A percentile compares a stretch with the other conserved stretches of the same genome.
Evolutionary conservation across 2,888 invertebrate genomes (phyloP).

Genomic region (Chrysolina americana): DNA sequence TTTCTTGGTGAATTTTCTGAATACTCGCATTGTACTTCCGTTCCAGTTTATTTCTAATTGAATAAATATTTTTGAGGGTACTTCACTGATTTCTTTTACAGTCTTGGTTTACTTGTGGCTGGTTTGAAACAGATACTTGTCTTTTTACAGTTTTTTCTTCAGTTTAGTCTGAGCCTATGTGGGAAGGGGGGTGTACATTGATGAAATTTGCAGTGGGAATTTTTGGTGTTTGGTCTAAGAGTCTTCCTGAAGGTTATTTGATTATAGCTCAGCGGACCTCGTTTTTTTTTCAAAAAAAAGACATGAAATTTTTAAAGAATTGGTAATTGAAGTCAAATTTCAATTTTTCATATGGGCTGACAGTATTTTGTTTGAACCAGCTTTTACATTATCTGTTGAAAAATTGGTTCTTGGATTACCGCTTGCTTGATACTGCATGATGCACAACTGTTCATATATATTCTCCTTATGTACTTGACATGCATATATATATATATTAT

Average conservation of each 20-base stretch:
- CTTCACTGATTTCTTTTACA: conserved; percentile 13
- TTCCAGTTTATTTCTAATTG: conserved; percentile 20
- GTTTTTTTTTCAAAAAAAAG: no score
- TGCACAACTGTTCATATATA: conserved; percentile 74
- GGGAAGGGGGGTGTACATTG: no score
- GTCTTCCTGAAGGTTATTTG: no score
- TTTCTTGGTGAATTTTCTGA: conserved; percentile 27
- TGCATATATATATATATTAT: conserved; percentile 52
- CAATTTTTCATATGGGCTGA: background rate
- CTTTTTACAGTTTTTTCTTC: no score
- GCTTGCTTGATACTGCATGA: conserved; percentile 58
- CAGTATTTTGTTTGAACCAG: conserved; percentile 18
- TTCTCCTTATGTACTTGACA: conserved; percentile 62
- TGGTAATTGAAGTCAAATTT: background rate
- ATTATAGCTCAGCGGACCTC: no score
- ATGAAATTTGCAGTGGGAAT: no score
- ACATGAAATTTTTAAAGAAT: no score
- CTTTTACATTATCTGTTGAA: conserved; percentile 24
- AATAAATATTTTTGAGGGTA: conserved; percentile 25
- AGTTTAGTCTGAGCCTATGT: no score
- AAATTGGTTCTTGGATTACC: conserved; percentile 28
- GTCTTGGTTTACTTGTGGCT: background rate
- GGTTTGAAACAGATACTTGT: background rate
- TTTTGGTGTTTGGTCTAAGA: no score
- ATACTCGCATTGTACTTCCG: conserved; percentile 29